phyloP scores from a whole-genome alignment of 2,113 vertebrate species.

The Leptobrachium ailaonicum region DNA sequence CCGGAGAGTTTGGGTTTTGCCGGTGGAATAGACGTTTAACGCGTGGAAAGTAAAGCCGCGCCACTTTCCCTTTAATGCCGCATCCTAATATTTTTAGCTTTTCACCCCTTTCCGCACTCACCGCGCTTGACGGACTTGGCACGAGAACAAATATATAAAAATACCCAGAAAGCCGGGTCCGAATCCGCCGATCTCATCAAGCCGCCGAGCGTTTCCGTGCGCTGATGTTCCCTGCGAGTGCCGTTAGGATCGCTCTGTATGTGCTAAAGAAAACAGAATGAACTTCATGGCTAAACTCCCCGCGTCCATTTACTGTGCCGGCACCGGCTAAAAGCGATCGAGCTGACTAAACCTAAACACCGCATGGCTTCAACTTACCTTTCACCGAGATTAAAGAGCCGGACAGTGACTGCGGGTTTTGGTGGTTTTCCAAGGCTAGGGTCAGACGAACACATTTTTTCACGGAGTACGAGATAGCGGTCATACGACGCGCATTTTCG shows the following conservation, averaged over 20 bases:
- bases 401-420: too few species aligned
- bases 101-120: slow-evolving; percentile 3
- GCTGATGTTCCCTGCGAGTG: slow-evolving; percentile 11
- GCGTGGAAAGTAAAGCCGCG: too few species aligned
- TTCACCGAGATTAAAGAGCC: too few species aligned
- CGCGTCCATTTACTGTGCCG: background rate
- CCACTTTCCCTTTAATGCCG: background rate
- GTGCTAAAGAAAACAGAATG: background rate
- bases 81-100: slow-evolving; percentile 26
- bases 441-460: too few species aligned
- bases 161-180: background rate
- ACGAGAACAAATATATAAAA: slow-evolving; percentile 9
- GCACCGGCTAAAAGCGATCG: background rate
- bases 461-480: too few species aligned
- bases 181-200: slow-evolving; percentile 21
- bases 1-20: too few species aligned
- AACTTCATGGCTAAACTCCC: background rate
- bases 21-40: too few species aligned
- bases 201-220: background rate
- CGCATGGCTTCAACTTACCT: too few species aligned
- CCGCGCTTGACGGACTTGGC: slow-evolving; percentile 1
- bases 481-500: too few species aligned
- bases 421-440: too few species aligned
- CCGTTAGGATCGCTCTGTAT: background rate
- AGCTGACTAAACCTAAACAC: too few species aligned